Percentiles rank a stretch among this genome's conserved stretches.
Conservation (phyloP, 2,797 vertebrate genomes). For the Scolopax bukidnonensis region DNA sequence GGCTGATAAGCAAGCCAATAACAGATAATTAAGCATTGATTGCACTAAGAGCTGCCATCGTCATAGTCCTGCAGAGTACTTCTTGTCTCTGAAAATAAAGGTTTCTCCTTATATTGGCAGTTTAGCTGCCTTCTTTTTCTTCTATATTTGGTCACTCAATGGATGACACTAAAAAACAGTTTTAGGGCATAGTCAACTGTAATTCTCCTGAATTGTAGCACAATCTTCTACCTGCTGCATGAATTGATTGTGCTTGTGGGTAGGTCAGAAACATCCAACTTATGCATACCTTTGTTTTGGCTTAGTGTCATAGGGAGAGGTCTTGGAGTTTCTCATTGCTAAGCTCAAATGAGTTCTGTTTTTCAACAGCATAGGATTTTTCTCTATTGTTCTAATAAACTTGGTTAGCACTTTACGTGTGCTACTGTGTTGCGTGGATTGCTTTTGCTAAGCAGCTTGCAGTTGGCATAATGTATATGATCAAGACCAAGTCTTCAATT, state of each 20-base stretch:
- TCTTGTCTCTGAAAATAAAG: neutral
- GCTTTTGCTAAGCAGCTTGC: neutral
- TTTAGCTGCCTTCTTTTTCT: neutral
- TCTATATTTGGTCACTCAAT: neutral
- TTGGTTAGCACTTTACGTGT: neutral
- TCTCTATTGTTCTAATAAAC: neutral
- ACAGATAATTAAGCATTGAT: neutral
- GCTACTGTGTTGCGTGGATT: neutral
- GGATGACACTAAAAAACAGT: neutral
- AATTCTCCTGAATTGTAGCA: neutral
- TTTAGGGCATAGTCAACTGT: neutral
- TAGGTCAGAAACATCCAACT: neutral
- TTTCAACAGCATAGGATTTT: neutral
- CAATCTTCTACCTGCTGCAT: neutral
- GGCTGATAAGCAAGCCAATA: neutral
- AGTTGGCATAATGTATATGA: neutral
- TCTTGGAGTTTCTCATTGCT: neutral
- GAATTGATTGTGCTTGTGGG: neutral
- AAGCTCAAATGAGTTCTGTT: neutral
- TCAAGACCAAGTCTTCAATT: neutral
- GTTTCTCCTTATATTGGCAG: neutral
- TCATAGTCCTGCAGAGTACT: neutral
- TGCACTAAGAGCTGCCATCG: neutral
- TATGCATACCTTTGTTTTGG: neutral
- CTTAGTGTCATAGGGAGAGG: neutral